Percentiles rank a stretch among this genome's conserved stretches.
Conservation (phyloP, 1,140 invertebrate species). For the Cotesia typhae region DNA sequence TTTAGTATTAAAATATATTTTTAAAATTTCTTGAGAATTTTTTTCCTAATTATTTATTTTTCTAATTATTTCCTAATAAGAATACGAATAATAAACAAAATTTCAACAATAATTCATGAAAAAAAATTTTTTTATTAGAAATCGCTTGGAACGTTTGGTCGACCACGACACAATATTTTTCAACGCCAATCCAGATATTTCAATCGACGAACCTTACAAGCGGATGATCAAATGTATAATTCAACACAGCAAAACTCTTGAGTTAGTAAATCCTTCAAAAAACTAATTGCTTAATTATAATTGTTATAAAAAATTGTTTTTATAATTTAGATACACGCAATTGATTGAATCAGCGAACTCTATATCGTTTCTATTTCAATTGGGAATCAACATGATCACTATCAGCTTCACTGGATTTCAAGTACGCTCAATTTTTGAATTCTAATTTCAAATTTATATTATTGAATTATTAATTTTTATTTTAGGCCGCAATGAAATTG, state of each 20-base stretch:
- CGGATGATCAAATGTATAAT: constrained; percentile 38
- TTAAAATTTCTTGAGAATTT: no score
- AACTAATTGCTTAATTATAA: no score
- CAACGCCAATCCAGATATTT: constrained; percentile 32
- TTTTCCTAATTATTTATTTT: no score
- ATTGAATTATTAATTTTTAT: constrained; percentile 12
- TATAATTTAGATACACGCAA: constrained; percentile 38
- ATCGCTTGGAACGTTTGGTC: constrained; percentile 40
- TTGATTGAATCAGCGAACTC: constrained; percentile 42
- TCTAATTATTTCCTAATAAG: no score
- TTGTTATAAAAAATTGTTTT: not conserved
- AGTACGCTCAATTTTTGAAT: constrained; percentile 36
- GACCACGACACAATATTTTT: constrained; percentile 31
- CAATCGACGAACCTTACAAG: constrained; percentile 33
- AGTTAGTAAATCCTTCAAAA: constrained; percentile 42
- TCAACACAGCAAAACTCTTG: constrained; percentile 42
- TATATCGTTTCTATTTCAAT: constrained; percentile 45
- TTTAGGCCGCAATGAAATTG: constrained; percentile 44
- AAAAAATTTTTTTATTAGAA: constrained; percentile 32
- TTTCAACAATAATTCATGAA: no score
- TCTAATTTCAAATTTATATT: not conserved
- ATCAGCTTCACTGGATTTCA: constrained; percentile 44
- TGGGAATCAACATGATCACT: constrained; percentile 39
- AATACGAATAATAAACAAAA: no score
- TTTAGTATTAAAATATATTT: no score